Conservation (phyloP, 2,888 invertebrate species). For the Clusia tigrina region DNA sequence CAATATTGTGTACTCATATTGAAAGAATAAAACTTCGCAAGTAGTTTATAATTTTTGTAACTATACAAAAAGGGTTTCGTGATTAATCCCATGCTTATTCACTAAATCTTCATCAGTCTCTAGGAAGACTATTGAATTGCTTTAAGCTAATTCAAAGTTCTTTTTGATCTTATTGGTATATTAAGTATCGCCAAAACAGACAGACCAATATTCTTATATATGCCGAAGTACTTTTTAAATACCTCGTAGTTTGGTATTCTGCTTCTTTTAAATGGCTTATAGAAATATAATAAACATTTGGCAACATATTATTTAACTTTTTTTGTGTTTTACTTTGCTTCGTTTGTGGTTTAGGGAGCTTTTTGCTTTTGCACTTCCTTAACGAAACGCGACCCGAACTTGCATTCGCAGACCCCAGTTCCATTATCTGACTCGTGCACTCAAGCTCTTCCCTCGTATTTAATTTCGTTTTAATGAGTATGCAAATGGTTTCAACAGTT, state of each 20-base stretch:
- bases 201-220: background rate
- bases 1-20: no score
- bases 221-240: background rate
- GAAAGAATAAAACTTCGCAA: no score
- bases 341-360: constrained; percentile 19
- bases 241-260: background rate
- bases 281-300: no score
- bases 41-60: background rate
- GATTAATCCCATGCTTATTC: background rate
- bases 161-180: no score
- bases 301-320: no score
- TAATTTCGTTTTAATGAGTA: constrained; percentile 22
- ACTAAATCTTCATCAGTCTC: background rate
- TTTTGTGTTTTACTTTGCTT: no score
- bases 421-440: background rate
- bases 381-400: no score
- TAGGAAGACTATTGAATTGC: background rate
- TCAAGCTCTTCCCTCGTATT: background rate
- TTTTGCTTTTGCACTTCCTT: background rate
- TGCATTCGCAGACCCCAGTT: no score
- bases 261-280: background rate
- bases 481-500: constrained; percentile 28
- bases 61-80: background rate
- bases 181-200: background rate
- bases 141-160: background rate